Percentiles rank a stretch among this genome's conserved stretches.
Conservation (phyloP, 2,113 vertebrate species). For the Alethe castanea region DNA sequence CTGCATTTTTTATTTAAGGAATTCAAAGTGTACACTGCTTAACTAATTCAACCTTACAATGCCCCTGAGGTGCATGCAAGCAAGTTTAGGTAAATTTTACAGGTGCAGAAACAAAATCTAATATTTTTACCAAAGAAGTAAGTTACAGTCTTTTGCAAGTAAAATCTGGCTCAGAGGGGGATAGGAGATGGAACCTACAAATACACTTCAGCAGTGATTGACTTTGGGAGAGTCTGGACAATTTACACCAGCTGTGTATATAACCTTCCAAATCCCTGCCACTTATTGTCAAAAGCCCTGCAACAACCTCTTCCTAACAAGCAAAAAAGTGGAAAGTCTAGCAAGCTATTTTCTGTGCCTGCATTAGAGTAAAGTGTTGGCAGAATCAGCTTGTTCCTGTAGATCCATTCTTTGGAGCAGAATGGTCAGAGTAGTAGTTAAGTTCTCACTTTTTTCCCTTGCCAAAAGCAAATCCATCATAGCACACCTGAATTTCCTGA, state of each 20-base stretch:
- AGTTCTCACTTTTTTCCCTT: not conserved
- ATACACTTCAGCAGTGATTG: not conserved
- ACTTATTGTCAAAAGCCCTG: not conserved
- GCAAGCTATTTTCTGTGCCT: not conserved
- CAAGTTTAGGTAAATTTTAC: constrained; percentile 1
- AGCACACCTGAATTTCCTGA: not conserved
- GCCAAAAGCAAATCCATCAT: constrained; percentile 12
- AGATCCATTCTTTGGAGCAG: not conserved
- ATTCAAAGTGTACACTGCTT: not conserved
- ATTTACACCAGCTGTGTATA: not conserved
- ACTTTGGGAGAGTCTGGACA: not conserved
- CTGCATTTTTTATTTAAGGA: not conserved
- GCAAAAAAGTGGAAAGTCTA: not conserved
- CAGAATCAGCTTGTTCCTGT: not conserved
- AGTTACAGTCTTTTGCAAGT: not conserved
- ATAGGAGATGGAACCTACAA: not conserved
- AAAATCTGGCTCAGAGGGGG: not conserved
- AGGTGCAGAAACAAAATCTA: not conserved
- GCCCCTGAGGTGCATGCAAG: not conserved
- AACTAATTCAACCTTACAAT: constrained; percentile 10
- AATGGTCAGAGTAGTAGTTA: constrained; percentile 6
- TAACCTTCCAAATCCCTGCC: not conserved
- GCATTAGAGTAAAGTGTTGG: not conserved
- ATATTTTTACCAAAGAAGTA: not conserved
- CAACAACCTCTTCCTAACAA: not conserved